Evolutionary conservation across 2,888 invertebrate genomes (phyloP), one percentile per base, ranked within the genome.

Genomic region (Pandemis cinnamomeana): DNA sequence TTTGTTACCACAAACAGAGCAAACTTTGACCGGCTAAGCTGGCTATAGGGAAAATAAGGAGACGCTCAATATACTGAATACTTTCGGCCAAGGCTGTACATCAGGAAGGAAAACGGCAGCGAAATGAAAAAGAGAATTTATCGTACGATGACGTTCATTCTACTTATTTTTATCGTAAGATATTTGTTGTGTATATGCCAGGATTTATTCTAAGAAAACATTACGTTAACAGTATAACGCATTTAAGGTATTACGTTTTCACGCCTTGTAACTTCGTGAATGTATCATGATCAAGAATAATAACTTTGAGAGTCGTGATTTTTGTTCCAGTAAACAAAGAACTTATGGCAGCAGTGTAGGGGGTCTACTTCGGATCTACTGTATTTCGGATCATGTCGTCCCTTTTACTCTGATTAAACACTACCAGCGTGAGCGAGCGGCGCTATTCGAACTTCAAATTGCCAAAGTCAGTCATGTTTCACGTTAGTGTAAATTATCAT

Each of bases 161-260:
- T 71, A 36, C 55, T 46, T 71, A 71, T 53, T 64, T 44, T 63
- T 71, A 63, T 71, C 44, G 42, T 62, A 44, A 20, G 63, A 63
- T 15, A 51, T 51, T 51, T 62, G 41, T 36, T 13, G 48, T 8
- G 41, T 60, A 61, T 48, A 8, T n/a, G 27, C 27, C 20, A 60
- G 46, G 68, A 60, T 46, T 58, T 27, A 8, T 68, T 46, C 48
- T 48, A 2, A 15, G 48, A n/a, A 8, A 55, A 55, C 7, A 55
- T 55, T 55, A 20, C 55, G 55, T 15, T 51, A 51, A 6, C 51
- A 53, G 11, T n/a, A 51, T 51, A 15, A 7, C 53, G n/a, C 5
- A 15, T 51, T 36, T n/a, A n/a, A 0, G 7, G n/a, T 53, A 2
- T n/a, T 53, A 15, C 53, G 53, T 15, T 36, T 53, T 53, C 53